Base-by-base conservation (phyloP, 2,888 invertebrate genomes). In the Parelbella ahira region DNA sequence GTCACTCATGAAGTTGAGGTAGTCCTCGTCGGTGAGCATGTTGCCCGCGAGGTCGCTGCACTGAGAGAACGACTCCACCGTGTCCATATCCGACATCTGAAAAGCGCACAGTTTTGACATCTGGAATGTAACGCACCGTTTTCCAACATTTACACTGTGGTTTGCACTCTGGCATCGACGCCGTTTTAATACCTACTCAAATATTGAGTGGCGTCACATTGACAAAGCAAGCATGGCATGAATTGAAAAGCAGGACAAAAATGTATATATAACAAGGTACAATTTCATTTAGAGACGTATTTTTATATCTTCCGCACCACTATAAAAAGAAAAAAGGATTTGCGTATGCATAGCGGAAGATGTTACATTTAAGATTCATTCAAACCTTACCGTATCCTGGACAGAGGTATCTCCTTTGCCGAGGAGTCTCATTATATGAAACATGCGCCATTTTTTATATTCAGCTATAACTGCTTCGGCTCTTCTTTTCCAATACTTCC, bases 401-500 rank as follows among this genome's bases (percentile, higher is more conserved):
- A 91, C 90, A 74, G 93, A 93, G 71, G 91, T 91, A 78, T 89
- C 88, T 62, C 92, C 91, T 80, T 92, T 93, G 49, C 94, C 94
- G 69, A 92, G 89, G 64, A 92, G 89, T 67, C 93, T 92, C 88
- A 95, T 94, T 69, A 93, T 91, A 84, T 94, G 93, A 86, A 93
- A 97, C 89, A 95, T 93, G 51, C 99, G 93, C 99, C 99, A 99
- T 93, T 97, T 97, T 89, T 98, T 97, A 90, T 99, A 99, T 88
- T 99, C 99, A 48, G 98, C 97, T 65, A 97, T 97, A 34, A 99
- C 97, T 25, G 98, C 98, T 58, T 97, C 96, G 54, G 97, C 90
- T 81, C 97, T 94, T 64, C 99, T 90, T 88, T 99, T 99, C 99
- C 99, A 99, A 87, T 99, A 99, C 90, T 99, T 99, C 44, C 99